Conservation (phyloP, 2,888 invertebrate species). For the Blastobasis lacticolella region DNA sequence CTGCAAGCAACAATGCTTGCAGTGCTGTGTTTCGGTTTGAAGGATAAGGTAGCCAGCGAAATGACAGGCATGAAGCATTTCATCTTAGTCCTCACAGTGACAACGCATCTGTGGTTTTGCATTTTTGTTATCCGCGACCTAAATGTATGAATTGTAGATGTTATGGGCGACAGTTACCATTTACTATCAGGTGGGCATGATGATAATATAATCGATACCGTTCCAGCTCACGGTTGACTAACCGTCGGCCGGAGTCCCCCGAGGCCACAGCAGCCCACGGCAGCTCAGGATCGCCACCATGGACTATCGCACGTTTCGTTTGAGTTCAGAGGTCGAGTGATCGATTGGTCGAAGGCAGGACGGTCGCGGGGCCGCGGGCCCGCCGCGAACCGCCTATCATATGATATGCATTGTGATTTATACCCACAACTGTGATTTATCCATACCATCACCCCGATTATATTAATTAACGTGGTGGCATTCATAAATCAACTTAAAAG, state of each 20-base stretch:
- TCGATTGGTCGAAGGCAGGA: constrained; percentile 43
- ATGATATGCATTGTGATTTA: constrained; percentile 65
- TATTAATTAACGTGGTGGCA: constrained; percentile 60
- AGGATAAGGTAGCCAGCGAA: too few relatives aligned
- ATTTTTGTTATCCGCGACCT: too few relatives aligned
- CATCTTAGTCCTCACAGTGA: too few relatives aligned
- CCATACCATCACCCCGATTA: constrained; percentile 61
- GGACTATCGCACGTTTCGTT: constrained; percentile 55
- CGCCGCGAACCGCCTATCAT: constrained; percentile 56
- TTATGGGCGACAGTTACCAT: too few relatives aligned
- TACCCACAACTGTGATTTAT: constrained; percentile 69
- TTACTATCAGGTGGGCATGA: too few relatives aligned
- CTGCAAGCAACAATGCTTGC: too few relatives aligned
- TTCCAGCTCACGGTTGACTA: constrained; percentile 52
- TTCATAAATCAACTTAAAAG: constrained; percentile 64
- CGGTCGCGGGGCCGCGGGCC: constrained; percentile 5
- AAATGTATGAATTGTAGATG: too few relatives aligned
- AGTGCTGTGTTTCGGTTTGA: too few relatives aligned
- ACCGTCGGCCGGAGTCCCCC: constrained; percentile 47
- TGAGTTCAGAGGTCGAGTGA: constrained; percentile 48
- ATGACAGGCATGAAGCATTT: too few relatives aligned
- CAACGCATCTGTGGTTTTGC: too few relatives aligned
- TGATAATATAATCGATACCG: constrained; percentile 1
- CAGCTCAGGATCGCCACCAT: constrained; percentile 40
- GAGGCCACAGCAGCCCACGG: constrained; percentile 6